phyloP scores from a whole-genome alignment of 2,888 invertebrate genomes.

The Brachyptera risi region DNA sequence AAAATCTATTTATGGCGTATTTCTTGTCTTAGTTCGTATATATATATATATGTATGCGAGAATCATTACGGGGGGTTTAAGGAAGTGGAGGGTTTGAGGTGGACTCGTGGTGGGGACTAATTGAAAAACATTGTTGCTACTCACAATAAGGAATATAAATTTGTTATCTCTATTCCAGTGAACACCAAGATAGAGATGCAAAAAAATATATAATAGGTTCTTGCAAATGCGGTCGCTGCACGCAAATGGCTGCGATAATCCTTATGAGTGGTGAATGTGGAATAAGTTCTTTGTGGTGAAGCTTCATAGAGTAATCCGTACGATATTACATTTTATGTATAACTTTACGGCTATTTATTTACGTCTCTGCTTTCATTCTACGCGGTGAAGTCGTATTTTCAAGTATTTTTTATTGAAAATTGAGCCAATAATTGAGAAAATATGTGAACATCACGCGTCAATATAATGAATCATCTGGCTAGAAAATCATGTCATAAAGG shows the following conservation, averaged over 20 bases:
- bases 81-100: neutral
- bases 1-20: conserved; percentile 18
- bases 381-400: too few species aligned
- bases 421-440: too few species aligned
- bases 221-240: neutral
- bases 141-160: conserved; percentile 20
- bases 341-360: too few species aligned
- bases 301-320: too few species aligned
- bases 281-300: too few species aligned
- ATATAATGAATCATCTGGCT: too few species aligned
- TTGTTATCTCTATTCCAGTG: conserved; percentile 18
- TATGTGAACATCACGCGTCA: too few species aligned
- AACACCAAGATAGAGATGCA: conserved; percentile 14
- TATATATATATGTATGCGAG: conserved; percentile 7
- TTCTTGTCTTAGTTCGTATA: conserved; percentile 16
- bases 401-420: too few species aligned
- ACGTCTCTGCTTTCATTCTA: too few species aligned
- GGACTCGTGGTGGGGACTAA: conserved; percentile 2
- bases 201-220: conserved; percentile 12
- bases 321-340: too few species aligned
- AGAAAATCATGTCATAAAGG: too few species aligned
- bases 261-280: neutral
- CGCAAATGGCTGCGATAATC: neutral
- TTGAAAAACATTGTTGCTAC: conserved; percentile 11
- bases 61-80: neutral